Percentiles rank a stretch among this genome's conserved stretches.
These are phyloP conservation scores for Malurus splendens DNA, from an alignment of 2,797 vertebrate species.

Conservation along the genomic window DNA sequence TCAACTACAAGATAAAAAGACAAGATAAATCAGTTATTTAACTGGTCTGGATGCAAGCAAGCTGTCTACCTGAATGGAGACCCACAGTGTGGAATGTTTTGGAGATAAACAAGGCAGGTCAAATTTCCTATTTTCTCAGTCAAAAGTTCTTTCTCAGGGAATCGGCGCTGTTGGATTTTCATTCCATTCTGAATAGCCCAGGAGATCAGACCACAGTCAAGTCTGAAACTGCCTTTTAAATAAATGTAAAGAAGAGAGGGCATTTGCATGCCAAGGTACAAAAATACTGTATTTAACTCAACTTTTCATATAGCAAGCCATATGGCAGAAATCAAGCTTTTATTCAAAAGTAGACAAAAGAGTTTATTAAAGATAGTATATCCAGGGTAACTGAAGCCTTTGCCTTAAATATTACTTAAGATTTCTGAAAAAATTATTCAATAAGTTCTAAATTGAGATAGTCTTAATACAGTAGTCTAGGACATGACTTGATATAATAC, in stretches of 20 bases:
- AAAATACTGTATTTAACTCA: not conserved
- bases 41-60: not conserved
- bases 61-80: not conserved
- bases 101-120: not conserved
- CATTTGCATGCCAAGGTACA: not conserved
- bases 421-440: not conserved
- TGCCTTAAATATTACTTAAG: not conserved
- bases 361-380: not conserved
- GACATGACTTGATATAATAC: not conserved
- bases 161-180: not conserved
- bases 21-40: not conserved
- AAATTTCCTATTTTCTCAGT: not conserved
- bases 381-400: not conserved
- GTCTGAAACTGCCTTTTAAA: not conserved
- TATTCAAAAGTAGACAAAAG: not conserved
- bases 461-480: not conserved
- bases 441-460: not conserved
- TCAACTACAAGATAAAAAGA: not conserved
- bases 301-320: not conserved
- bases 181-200: not conserved
- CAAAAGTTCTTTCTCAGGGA: not conserved
- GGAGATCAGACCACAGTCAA: not conserved
- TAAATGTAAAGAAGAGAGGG: not conserved
- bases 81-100: not conserved
- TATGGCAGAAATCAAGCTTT: not conserved